Percentiles rank a stretch among this genome's conserved stretches.
Evolutionary conservation across 2,888 invertebrate genomes (phyloP).

Genomic region (Andrena bicolor): DNA sequence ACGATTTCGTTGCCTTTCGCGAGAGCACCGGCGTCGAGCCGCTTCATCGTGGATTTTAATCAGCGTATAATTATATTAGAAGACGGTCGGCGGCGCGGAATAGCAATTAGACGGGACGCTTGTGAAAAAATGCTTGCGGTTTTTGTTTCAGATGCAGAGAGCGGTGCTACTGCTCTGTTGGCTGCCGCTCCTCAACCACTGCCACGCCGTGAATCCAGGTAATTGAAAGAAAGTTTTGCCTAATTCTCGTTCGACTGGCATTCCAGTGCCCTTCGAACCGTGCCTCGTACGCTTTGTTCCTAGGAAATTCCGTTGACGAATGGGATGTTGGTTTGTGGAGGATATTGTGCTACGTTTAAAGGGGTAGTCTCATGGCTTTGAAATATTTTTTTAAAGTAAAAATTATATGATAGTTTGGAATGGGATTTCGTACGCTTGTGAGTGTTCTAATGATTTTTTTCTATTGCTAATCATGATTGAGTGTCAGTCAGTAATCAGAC

Average conservation of each 20-base stretch:
- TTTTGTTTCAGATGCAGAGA: slow-evolving; percentile 83
- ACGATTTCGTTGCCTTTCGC: slow-evolving; percentile 29
- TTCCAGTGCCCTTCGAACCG: neutral
- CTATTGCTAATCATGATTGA: too few relatives aligned
- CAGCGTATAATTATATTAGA: slow-evolving; percentile 43
- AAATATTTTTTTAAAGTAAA: too few relatives aligned
- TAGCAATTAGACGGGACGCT: slow-evolving; percentile 24
- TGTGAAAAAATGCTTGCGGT: slow-evolving; percentile 36
- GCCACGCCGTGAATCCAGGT: slow-evolving; percentile 85
- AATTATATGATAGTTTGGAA: too few relatives aligned
- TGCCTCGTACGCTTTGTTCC: neutral
- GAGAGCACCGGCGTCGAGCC: slow-evolving; percentile 8
- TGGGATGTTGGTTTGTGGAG: too few relatives aligned
- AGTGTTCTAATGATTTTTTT: too few relatives aligned
- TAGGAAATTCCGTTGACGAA: neutral
- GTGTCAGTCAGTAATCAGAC: too few relatives aligned
- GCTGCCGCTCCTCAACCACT: slow-evolving; percentile 84
- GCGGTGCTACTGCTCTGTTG: slow-evolving; percentile 84
- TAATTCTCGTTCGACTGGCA: neutral
- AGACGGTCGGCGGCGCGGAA: slow-evolving; percentile 10
- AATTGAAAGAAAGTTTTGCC: slow-evolving; percentile 48
- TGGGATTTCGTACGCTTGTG: too few relatives aligned
- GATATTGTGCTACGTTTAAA: too few relatives aligned
- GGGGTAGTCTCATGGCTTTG: too few relatives aligned
- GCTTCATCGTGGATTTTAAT: slow-evolving; percentile 37